A percentile compares a stretch with the other conserved stretches of the same genome.
phyloP scores from a whole-genome alignment of 2,113 vertebrate genomes.

The Pteruthius melanotis region DNA sequence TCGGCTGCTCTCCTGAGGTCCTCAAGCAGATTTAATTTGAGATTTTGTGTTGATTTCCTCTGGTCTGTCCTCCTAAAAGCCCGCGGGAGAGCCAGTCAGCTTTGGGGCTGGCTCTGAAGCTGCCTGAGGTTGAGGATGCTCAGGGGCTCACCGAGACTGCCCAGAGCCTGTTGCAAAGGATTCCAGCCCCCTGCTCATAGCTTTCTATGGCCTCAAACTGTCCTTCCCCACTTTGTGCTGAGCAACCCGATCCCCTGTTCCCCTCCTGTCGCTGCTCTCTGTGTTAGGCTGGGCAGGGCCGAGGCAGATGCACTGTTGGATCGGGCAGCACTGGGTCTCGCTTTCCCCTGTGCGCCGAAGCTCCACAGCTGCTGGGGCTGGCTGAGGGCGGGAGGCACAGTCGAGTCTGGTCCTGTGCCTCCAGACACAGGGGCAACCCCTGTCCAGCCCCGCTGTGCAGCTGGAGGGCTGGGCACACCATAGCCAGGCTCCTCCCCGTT shows the following conservation, averaged over 20 bases:
- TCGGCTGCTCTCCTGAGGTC: constrained; percentile 9
- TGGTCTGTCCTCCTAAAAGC: constrained; percentile 43
- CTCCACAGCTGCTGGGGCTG: not conserved
- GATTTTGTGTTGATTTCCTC: constrained; percentile 54
- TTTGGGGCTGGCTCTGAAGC: constrained; percentile 54
- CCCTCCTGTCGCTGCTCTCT: not conserved
- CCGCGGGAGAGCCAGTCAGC: not conserved
- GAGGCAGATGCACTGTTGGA: not conserved
- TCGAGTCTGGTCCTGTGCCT: not conserved
- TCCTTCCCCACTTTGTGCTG: not conserved
- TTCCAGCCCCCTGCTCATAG: not conserved
- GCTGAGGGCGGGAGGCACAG: not conserved
- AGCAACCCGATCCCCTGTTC: not conserved
- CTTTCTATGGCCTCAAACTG: constrained; percentile 37
- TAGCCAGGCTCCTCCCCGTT: not conserved
- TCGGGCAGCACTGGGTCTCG: not conserved
- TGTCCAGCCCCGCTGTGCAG: not conserved
- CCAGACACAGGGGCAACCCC: not conserved
- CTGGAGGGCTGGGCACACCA: not conserved
- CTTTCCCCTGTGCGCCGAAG: not conserved
- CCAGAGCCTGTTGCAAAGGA: constrained; percentile 16
- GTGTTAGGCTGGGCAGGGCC: not conserved
- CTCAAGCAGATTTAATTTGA: constrained; percentile 63
- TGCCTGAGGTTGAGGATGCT: constrained; percentile 13
- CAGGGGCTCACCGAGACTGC: not conserved